These are phyloP conservation scores for Acyrthosiphon pisum DNA, from an alignment of 1,140 invertebrate species.

Conservation along the genomic window DNA sequence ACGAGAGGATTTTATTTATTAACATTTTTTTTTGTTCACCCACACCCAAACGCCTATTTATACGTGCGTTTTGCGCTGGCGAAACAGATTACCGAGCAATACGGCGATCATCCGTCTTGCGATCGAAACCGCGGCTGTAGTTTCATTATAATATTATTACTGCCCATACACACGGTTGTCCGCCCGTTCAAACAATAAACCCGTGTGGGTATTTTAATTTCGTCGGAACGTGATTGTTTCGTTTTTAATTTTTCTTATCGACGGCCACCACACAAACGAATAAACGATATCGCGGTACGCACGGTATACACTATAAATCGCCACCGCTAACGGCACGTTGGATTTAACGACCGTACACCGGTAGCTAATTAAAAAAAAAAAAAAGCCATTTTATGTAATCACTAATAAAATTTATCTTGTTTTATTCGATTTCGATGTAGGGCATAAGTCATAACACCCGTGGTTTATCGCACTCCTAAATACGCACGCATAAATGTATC, in stretches of 20 bases:
- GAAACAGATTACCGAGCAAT: background rate
- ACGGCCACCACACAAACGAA: background rate
- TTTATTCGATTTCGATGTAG: background rate
- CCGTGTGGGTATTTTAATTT: background rate
- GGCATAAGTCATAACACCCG: background rate
- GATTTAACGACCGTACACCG: background rate
- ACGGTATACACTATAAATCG: background rate
- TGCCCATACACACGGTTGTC: too few relatives aligned
- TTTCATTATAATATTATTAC: background rate
- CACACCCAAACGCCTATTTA: background rate
- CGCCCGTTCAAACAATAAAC: background rate
- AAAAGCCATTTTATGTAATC: background rate
- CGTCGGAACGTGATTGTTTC: background rate
- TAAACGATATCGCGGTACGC: background rate
- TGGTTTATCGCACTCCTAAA: background rate
- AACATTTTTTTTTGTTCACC: background rate
- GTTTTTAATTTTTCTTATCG: background rate
- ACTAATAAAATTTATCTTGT: background rate
- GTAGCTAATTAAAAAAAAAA: background rate
- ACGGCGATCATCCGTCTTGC: background rate
- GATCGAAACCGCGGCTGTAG: background rate
- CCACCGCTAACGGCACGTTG: background rate
- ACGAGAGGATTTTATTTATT: background rate
- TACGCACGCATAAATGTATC: background rate
- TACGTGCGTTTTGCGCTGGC: background rate